Base-by-base conservation (phyloP, 2,113 vertebrate species). In the Ifrita kowaldi region DNA sequence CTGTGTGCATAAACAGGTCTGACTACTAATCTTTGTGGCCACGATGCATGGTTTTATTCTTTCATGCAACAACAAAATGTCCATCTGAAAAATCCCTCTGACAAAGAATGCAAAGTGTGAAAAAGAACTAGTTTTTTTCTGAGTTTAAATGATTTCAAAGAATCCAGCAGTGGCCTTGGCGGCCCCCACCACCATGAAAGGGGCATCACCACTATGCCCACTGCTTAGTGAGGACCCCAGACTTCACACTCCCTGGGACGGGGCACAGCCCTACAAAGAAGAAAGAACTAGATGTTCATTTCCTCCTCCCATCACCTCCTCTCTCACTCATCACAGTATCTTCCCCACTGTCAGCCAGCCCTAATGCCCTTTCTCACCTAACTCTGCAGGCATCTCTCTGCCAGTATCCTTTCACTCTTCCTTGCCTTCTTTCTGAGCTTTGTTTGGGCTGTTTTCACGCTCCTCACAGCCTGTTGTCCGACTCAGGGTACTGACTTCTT, bases 1-100 rank as follows among this genome's bases (percentile, higher is more conserved):
- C 53, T 93, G 76, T 55, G 76, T 69, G 92, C 93, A 96, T 91
- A 97, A 97, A 96, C 77, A 94, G 92, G 96, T 95, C 93, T 96
- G 95, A 93, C 93, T 84, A 71, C 88, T 95, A 92, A 96, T 96
- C 77, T 75, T 78, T 81, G 73, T 71, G 68, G 84, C 65, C 76
- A 84, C 26, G 1, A 80, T 78, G 69, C 86, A 35, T 73, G 64
- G 47, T 70, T 93, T 95, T 93, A 90, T 94, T 94, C 67, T 46
- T 90, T 84, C 65, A 75, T 33, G 17, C 76, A 89, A 87, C 42
- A 95, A 89, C 57, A 93, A 93, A 92, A 81, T 49, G 57, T 87
- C 73, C 84, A 82, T 93, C 69, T 69, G 68, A 92, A 96, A 96
- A 95, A 87, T 21, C 37, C 41, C n/a, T 64, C 64, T 82, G 64